phyloP scores from a whole-genome alignment of 2,797 vertebrate species.

The Thamnophis elegans region DNA sequence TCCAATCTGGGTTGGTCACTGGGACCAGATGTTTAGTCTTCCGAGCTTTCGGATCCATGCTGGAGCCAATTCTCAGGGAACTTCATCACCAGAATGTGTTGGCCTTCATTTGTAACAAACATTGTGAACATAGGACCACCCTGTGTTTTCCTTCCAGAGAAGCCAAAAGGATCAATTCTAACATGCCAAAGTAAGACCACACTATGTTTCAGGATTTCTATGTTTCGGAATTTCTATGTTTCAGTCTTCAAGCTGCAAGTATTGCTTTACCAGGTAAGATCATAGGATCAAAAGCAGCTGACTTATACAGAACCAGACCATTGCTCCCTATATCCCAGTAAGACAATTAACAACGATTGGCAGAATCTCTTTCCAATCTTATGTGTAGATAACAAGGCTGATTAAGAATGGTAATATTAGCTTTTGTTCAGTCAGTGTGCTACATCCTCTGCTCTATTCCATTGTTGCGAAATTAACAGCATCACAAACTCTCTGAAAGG shows the following conservation, averaged over 20 bases:
- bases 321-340: not conserved
- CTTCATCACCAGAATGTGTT: not conserved
- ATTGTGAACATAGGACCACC: not conserved
- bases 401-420: not conserved
- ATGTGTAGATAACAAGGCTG: not conserved
- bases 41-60: not conserved
- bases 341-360: not conserved
- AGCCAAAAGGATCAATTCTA: not conserved
- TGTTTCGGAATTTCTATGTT: not conserved
- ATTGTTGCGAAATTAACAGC: not conserved
- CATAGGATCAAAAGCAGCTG: not conserved
- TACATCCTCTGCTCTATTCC: not conserved
- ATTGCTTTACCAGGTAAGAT: not conserved
- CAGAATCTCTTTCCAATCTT: not conserved
- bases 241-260: not conserved
- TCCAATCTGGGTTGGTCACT: not conserved
- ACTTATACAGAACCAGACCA: not conserved
- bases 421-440: not conserved
- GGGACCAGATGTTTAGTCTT: not conserved
- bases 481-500: not conserved
- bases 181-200: not conserved
- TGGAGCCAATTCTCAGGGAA: not conserved
- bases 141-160: not conserved
- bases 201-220: not conserved
- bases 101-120: not conserved